Base-by-base conservation (phyloP, 2,797 vertebrate genomes). In the Erethizon dorsatum region DNA sequence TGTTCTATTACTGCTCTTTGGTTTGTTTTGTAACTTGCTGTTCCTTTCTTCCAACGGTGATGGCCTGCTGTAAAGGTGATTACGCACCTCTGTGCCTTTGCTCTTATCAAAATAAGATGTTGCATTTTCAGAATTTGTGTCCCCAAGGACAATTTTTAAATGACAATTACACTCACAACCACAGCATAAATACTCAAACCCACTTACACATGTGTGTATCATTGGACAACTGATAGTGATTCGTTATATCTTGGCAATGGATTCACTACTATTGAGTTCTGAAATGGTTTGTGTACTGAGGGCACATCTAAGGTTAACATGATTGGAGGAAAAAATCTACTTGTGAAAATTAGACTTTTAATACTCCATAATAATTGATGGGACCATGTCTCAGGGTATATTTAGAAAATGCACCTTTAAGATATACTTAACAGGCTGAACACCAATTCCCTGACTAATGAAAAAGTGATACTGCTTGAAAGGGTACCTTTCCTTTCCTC, bases 71-170 rank as follows among this genome's bases (percentile, higher is more conserved):
- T 67, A 91, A 71, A 82, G 28, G 5, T 50, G 57, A 56, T 26
- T 73, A 26, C 28, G 47, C 0, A 47, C 6, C 24, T 37, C 91
- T 45, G 0, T 79, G 31, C 45, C 8, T 88, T 95, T 18, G 86
- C 54, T 77, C 84, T 28, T 90, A 77, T 20, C 54, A 59, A 93
- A 97, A 96, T 69, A 85, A 90, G 45, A 47, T 33, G 26, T 18
- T 89, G 7, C 6, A 33, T 83, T 93, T 97, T 88, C 57, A 88
- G 65, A 95, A 65, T 28, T 4, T 41, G 6, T 87, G 83, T 97
- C n/a, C 33, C 52, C 14, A 28, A 88, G 15, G 69, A 90, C 37
- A 88, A 47, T 71, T 91, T 65, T 97, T 63, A 94, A 95, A 67
- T 65, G 87, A 83, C 3, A 77, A 56, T 15, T 22, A 6, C 50